These are phyloP conservation scores for Brachypteracias leptosomus DNA, from an alignment of 2,113 vertebrate genomes.

Conservation along the genomic window DNA sequence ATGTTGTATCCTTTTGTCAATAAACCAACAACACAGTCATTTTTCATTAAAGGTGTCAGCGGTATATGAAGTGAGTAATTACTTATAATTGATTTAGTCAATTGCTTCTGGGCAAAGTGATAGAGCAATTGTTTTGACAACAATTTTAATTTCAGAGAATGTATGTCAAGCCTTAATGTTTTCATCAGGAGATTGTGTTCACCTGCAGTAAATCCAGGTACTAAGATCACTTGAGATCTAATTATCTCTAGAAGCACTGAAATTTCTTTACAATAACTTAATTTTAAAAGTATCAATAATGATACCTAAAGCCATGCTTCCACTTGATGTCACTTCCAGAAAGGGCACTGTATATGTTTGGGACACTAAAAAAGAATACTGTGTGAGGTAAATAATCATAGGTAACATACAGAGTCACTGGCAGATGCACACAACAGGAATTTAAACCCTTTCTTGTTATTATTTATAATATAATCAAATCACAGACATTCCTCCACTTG, in stretches of 20 bases:
- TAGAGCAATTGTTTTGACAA: not conserved
- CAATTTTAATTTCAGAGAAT: not conserved
- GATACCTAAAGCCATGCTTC: not conserved
- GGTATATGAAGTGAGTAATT: not conserved
- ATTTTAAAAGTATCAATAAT: not conserved
- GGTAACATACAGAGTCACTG: not conserved
- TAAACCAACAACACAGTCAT: not conserved
- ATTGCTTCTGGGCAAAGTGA: not conserved
- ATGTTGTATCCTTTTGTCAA: not conserved
- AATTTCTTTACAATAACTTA: not conserved
- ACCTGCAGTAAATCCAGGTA: not conserved
- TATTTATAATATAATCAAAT: not conserved
- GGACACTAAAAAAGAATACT: not conserved
- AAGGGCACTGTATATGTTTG: not conserved
- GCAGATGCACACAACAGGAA: not conserved
- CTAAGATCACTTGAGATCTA: not conserved
- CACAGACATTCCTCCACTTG: not conserved
- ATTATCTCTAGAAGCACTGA: not conserved
- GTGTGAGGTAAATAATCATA: not conserved
- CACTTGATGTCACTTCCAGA: not conserved
- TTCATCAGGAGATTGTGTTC: not conserved
- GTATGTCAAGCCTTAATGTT: not conserved
- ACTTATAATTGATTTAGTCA: not conserved
- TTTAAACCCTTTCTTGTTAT: not conserved
- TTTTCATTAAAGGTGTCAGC: not conserved